Base-by-base conservation (phyloP, 2,888 invertebrate genomes). In the Athripsodes cinereus region DNA sequence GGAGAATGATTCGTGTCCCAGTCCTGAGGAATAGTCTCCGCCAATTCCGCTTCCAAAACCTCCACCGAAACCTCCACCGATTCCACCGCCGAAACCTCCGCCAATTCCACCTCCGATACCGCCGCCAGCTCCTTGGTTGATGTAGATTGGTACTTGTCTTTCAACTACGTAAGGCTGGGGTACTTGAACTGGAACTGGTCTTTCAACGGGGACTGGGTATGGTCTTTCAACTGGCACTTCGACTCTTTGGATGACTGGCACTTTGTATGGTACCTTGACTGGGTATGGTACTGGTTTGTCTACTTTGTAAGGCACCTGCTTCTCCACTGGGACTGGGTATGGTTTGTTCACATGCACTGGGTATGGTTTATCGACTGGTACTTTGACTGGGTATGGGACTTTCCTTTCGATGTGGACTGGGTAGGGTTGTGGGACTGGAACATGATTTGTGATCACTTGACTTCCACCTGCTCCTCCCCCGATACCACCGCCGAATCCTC, bases 321-420 rank as follows among this genome's bases (percentile, higher is more conserved):
- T 61, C 3, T 61, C 59, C 5, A 63, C 61, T 16, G 55, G 52
- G 21, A 63, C 61, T 34, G 57, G 57, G 48, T 63, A 63, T 11
- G 63, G 63, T 64, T 69, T 78, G 64, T 76, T 75, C 66, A 76
- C 76, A 65, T 78, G 68, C 20, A 81, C 76, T n/a, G 79, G 73
- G 67, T 78, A 78, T 57, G 81, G 79, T 58, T 80, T 70, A 73
- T 80, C 74, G 52, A 80, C 74, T 22, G 79, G 74, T 18, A 73
- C 71, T 2, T 78, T 72, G 13, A 81, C 74, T 52, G 76, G 74
- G 40, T 74, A 73, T 2, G 78, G 75, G 8, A 75, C 73, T 11
- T 77, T 76, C 49, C 78, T 73, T 59, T 78, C 78, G 1, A 79
- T 76, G n/a, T 75, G 71, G 0, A 79, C 79, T 2, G 79, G 77